Conservation (phyloP, 2,113 vertebrate species). For the Halcyon malimbica region DNA sequence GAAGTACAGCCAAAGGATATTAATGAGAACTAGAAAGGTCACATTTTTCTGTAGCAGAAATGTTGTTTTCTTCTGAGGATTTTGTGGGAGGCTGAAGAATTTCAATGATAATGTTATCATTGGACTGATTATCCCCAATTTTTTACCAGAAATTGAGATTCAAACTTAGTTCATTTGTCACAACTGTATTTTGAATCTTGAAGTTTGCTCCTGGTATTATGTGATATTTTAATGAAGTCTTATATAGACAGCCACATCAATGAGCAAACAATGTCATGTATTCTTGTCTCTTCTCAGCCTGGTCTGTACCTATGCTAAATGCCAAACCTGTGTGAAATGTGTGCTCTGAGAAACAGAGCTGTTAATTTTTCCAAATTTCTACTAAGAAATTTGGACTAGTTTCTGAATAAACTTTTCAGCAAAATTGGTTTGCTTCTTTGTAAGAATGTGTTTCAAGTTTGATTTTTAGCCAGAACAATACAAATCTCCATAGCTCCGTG, state of each 20-base stretch:
- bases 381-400: neutral
- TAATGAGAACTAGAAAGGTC: neutral
- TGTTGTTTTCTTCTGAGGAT: neutral
- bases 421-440: neutral
- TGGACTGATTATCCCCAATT: neutral
- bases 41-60: neutral
- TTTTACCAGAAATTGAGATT: neutral
- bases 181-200: neutral
- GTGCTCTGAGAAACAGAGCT: neutral
- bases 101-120: neutral
- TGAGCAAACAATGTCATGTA: neutral
- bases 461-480: neutral
- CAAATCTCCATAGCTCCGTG: neutral
- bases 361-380: neutral
- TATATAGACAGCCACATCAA: neutral
- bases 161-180: neutral
- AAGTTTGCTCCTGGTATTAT: neutral
- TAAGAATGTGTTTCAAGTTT: neutral
- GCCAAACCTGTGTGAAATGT: neutral
- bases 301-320: neutral
- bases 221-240: neutral
- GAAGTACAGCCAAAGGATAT: neutral
- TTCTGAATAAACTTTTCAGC: neutral
- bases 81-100: neutral
- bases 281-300: neutral